Evolutionary conservation across 1,140 invertebrate species (phyloP).

Genomic region (Cyrtorhinus lividipennis): DNA sequence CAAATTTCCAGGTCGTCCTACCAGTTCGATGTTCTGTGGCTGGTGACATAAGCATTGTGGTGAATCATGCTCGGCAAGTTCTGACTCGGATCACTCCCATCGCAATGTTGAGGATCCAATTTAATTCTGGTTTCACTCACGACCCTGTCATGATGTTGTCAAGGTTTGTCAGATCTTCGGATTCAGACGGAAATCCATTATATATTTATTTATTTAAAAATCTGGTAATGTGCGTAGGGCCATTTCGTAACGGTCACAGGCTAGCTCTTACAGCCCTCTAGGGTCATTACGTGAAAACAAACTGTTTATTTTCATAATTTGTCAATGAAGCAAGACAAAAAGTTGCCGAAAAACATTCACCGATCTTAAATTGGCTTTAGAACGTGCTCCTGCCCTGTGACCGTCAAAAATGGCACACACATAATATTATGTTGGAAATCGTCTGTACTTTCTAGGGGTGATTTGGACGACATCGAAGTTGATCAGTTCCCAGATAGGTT

Average conservation of each 20-base stretch:
- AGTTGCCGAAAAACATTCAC: no score
- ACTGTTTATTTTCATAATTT: not conserved
- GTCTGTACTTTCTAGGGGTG: constrained; percentile 37
- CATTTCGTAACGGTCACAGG: no score
- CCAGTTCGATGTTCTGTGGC: constrained; percentile 48
- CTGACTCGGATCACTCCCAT: constrained; percentile 70
- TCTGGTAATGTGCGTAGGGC: no score
- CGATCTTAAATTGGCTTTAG: no score
- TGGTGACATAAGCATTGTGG: constrained; percentile 68
- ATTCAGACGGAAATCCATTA: no score
- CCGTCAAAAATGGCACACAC: no score
- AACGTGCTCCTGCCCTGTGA: no score
- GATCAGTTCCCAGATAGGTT: constrained; percentile 63
- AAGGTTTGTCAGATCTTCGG: constrained; percentile 35
- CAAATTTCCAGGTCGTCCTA: constrained; percentile 25
- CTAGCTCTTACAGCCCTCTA: no score
- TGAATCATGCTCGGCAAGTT: constrained; percentile 76
- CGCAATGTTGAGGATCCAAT: constrained; percentile 74
- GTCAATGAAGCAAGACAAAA: no score
- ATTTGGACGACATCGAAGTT: constrained; percentile 62
- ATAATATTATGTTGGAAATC: no score
- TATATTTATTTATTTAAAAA: no score
- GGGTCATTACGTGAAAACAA: no score
- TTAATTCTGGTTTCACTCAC: constrained; percentile 74
- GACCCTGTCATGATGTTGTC: constrained; percentile 55